A percentile compares a stretch with the other conserved stretches of the same genome.
Conservation (phyloP, 1,140 invertebrate genomes). For the Cotesia glomerata region DNA sequence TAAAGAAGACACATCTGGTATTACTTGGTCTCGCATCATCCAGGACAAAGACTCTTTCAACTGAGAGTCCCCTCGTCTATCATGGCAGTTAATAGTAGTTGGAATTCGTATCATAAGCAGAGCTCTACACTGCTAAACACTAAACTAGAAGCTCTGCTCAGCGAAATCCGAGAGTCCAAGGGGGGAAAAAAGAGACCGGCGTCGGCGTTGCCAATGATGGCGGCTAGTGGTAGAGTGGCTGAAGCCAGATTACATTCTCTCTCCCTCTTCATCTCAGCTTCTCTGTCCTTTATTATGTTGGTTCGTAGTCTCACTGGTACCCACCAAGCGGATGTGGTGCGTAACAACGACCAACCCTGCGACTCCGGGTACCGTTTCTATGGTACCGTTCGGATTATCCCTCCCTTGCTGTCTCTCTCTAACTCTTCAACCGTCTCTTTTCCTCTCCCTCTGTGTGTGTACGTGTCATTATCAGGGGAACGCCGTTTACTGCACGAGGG, state of each 20-base stretch:
- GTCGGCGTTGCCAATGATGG: slow-evolving; percentile 8
- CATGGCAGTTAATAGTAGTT: too few relatives aligned
- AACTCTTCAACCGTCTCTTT: slow-evolving; percentile 34
- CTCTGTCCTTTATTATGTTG: neutral
- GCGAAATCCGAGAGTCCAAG: slow-evolving; percentile 26
- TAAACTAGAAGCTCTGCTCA: neutral
- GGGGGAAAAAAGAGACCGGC: slow-evolving; percentile 23
- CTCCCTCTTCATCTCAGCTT: neutral
- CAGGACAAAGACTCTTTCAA: neutral
- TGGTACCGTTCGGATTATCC: slow-evolving; percentile 55
- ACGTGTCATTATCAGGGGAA: neutral
- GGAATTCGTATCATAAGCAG: too few relatives aligned
- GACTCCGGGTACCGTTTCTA: slow-evolving; percentile 57
- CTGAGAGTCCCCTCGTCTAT: neutral
- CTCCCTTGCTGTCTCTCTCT: slow-evolving; percentile 39
- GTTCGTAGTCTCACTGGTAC: neutral
- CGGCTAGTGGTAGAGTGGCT: slow-evolving; percentile 12
- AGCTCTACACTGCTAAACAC: too few relatives aligned
- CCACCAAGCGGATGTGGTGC: slow-evolving; percentile 17
- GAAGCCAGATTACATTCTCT: slow-evolving; percentile 34
- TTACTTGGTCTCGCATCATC: neutral
- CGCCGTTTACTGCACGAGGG: neutral
- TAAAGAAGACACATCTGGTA: slow-evolving; percentile 3
- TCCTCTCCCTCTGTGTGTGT: neutral
- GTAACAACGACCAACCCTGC: slow-evolving; percentile 44